Conservation (phyloP, 1,140 invertebrate genomes). For the Trachymyrmex cornetzi region DNA sequence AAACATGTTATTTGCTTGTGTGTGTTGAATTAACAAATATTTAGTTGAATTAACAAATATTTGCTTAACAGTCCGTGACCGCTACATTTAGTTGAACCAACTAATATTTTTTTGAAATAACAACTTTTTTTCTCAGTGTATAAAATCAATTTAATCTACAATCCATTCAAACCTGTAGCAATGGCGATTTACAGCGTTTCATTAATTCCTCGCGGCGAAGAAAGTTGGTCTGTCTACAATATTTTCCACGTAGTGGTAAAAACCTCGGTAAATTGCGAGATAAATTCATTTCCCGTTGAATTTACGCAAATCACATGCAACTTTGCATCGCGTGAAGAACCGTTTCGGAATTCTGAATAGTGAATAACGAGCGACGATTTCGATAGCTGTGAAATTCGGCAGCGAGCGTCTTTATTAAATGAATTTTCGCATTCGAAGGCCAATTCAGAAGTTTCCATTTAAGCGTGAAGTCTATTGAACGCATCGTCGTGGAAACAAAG, state of each 20-base stretch:
- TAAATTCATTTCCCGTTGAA: conserved; percentile 38
- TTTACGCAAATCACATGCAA: conserved; percentile 31
- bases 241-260: neutral
- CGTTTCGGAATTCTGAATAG: neutral
- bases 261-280: neutral
- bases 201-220: conserved; percentile 41
- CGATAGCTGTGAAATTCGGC: conserved; percentile 9
- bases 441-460: neutral
- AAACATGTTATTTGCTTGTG: no score
- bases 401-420: neutral
- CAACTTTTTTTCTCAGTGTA: no score
- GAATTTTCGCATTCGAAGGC: neutral
- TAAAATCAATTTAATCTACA: conserved; percentile 3
- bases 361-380: conserved; percentile 13
- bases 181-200: conserved; percentile 4
- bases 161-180: neutral
- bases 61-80: no score
- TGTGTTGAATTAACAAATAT: no score
- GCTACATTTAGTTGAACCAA: no score
- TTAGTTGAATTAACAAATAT: no score
- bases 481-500: neutral
- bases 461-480: neutral
- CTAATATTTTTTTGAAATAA: no score
- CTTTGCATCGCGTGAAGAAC: neutral
- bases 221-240: neutral